phyloP scores from a whole-genome alignment of 2,888 invertebrate species.

The Chalcis sispes region DNA sequence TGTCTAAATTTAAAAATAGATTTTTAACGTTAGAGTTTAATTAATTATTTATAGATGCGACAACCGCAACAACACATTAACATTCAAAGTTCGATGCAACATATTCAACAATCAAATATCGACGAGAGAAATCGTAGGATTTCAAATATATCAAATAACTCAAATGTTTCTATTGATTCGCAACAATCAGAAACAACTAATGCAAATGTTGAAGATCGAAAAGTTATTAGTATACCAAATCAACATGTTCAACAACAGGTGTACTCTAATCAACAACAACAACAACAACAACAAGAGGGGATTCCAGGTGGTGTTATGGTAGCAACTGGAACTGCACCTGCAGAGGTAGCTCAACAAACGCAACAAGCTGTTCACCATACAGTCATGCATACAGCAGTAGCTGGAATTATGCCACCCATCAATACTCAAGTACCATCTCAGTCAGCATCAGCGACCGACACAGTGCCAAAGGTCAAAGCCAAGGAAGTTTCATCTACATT shows the following conservation, averaged over 20 bases:
- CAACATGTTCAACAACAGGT: conserved; percentile 41
- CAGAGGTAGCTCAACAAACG: conserved; percentile 48
- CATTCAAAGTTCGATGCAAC: conserved; percentile 63
- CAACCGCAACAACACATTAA: conserved; percentile 63
- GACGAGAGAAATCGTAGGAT: conserved; percentile 73
- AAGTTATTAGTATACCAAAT: conserved; percentile 49
- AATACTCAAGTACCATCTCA: conserved; percentile 39
- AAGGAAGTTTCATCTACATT: conserved; percentile 74
- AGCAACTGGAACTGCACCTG: not conserved
- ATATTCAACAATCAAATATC: conserved; percentile 64
- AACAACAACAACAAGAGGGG: conserved; percentile 34
- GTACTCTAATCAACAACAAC: conserved; percentile 32
- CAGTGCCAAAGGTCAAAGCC: conserved; percentile 65
- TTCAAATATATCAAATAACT: conserved; percentile 69
- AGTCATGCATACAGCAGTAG: conserved; percentile 52
- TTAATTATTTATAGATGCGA: conserved; percentile 44
- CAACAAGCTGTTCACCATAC: conserved; percentile 61
- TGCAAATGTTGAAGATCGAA: conserved; percentile 62
- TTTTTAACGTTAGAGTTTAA: not conserved
- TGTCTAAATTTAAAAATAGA: not conserved
- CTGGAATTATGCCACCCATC: conserved; percentile 27
- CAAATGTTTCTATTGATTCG: conserved; percentile 70
- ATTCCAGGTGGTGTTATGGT: not conserved
- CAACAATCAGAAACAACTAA: conserved; percentile 55
- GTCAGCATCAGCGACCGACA: conserved; percentile 36